phyloP scores from a whole-genome alignment of 1,140 invertebrate species.

The Centruroides vittatus region DNA sequence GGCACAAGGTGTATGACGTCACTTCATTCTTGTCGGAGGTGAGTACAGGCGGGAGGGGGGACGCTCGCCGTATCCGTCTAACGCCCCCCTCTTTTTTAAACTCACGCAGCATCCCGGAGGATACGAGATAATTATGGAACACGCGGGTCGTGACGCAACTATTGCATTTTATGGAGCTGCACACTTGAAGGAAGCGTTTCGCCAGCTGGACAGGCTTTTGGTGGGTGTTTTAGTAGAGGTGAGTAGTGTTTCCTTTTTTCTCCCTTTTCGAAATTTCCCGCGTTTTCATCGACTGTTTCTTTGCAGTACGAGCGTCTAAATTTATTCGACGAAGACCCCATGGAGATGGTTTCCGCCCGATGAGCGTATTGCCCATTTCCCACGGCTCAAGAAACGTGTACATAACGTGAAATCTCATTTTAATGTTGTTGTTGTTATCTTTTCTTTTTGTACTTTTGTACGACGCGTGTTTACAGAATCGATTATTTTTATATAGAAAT shows the following conservation, averaged over 20 bases:
- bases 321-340: background rate
- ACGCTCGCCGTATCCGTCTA: background rate
- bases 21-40: constrained; percentile 41
- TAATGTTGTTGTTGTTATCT: too few species aligned
- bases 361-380: too few species aligned
- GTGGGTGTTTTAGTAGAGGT: constrained; percentile 24
- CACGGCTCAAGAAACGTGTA: too few species aligned
- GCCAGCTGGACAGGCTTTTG: constrained; percentile 23
- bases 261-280: constrained; percentile 1
- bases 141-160: constrained; percentile 73
- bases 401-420: too few species aligned
- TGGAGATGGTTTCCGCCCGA: too few species aligned
- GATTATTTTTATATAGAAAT: too few species aligned
- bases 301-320: constrained; percentile 11
- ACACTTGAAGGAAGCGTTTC: constrained; percentile 45
- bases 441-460: too few species aligned
- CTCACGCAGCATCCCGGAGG: constrained; percentile 61
- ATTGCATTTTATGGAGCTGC: constrained; percentile 64
- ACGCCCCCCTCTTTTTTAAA: too few species aligned
- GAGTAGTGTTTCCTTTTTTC: background rate
- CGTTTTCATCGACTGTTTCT: constrained; percentile 10
- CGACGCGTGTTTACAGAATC: too few species aligned
- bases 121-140: constrained; percentile 62
- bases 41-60: constrained; percentile 4
- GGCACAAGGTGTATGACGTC: constrained; percentile 45